phyloP scores from a whole-genome alignment of 2,113 vertebrate species.

The human region DNA sequence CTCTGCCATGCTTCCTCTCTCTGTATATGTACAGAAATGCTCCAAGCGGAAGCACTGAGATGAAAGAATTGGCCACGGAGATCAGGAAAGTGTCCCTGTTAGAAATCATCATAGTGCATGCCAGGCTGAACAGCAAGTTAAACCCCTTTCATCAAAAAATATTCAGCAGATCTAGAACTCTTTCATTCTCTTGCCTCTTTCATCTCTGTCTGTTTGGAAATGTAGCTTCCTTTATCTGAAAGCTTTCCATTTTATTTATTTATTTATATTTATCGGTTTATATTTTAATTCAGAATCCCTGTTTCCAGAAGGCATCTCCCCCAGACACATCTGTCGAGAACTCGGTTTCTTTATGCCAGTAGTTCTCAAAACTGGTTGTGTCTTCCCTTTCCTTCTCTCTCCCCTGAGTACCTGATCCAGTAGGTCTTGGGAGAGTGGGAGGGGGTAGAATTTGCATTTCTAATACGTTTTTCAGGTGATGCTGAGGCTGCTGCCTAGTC shows the following conservation, averaged over 20 bases:
- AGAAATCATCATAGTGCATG: not conserved
- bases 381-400: not conserved
- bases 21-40: not conserved
- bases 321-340: not conserved
- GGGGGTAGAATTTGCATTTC: not conserved
- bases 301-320: not conserved
- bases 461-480: not conserved
- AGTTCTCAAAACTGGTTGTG: not conserved
- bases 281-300: not conserved
- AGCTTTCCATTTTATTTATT: constrained; percentile 8
- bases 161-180: not conserved
- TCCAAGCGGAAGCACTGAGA: not conserved
- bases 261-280: not conserved
- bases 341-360: not conserved
- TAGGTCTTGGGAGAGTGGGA: not conserved
- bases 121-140: not conserved
- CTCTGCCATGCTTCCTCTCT: not conserved
- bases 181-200: constrained; percentile 3
- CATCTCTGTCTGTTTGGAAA: constrained; percentile 37
- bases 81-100: not conserved
- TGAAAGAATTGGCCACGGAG: not conserved
- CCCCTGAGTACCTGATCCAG: not conserved
- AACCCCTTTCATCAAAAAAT: constrained; percentile 22
- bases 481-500: not conserved
- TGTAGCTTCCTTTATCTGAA: constrained; percentile 5